Percentiles rank a stretch among this genome's conserved stretches.
These are phyloP conservation scores for Benthosema pterotum DNA, from an alignment of 2,797 vertebrate species.

Conservation along the genomic window DNA sequence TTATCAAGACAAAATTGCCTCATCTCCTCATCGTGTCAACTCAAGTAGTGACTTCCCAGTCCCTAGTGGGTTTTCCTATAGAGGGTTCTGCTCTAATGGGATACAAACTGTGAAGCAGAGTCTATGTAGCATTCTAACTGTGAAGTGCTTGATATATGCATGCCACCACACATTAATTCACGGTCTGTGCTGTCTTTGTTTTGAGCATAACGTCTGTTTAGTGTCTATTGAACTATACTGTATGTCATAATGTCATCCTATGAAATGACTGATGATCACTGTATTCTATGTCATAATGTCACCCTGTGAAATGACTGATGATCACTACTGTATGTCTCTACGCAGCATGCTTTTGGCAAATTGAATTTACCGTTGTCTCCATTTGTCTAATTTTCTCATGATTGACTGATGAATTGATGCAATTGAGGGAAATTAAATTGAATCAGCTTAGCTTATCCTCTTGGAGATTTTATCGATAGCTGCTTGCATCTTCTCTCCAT, in stretches of 20 bases:
- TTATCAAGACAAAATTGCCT: not conserved
- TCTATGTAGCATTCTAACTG: constrained; percentile 46
- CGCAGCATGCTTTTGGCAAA: constrained; percentile 45
- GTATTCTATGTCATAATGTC: not conserved
- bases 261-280: constrained; percentile 9
- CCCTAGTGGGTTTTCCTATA: not conserved
- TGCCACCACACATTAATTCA: constrained; percentile 56
- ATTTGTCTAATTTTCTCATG: constrained; percentile 44
- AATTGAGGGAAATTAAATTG: constrained; percentile 34
- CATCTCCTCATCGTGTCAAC: no score
- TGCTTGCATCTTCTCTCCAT: constrained; percentile 13
- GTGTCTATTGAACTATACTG: constrained; percentile 40
- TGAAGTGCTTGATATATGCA: constrained; percentile 55
- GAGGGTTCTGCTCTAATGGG: constrained; percentile 1
- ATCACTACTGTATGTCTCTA: constrained; percentile 1
- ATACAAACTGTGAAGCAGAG: constrained; percentile 8
- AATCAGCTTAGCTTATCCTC: constrained; percentile 43
- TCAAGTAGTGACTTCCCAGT: no score
- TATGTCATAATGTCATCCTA: constrained; percentile 13
- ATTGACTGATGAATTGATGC: constrained; percentile 54
- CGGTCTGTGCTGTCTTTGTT: constrained; percentile 44
- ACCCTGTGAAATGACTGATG: constrained; percentile 19
- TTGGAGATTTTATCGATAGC: constrained; percentile 30
- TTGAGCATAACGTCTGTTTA: constrained; percentile 42
- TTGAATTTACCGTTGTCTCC: constrained; percentile 52